Percentiles rank a stretch among this genome's conserved stretches.
Evolutionary conservation across 2,797 vertebrate genomes (phyloP).

Genomic region (Morus bassanus): DNA sequence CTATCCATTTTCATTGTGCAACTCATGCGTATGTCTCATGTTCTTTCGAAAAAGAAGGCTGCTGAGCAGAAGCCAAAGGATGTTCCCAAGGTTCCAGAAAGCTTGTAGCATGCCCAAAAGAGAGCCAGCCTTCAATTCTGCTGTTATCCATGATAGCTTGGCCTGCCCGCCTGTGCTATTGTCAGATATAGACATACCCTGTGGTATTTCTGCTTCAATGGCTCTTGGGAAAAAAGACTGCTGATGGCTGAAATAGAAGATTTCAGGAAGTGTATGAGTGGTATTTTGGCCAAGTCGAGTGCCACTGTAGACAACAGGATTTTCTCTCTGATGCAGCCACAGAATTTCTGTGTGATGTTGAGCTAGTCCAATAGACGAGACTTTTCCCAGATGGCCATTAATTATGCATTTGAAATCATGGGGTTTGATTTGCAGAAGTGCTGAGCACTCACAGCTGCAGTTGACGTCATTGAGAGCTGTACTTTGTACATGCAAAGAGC

Average conservation of each 20-base stretch:
- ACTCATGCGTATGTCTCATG: neutral
- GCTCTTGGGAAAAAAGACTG: neutral
- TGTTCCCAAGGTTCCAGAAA: neutral
- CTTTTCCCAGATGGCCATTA: neutral
- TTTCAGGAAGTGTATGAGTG: neutral
- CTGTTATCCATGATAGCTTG: neutral
- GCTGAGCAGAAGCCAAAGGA: neutral
- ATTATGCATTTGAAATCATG: neutral
- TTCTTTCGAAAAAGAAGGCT: neutral
- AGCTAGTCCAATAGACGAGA: neutral
- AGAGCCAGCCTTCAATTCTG: neutral
- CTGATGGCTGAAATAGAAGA: neutral
- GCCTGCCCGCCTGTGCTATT: neutral
- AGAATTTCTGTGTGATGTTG: neutral
- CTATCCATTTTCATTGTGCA: neutral
- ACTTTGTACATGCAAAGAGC: neutral
- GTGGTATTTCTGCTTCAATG: neutral
- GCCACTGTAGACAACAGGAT: neutral
- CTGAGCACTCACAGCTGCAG: constrained; percentile 45
- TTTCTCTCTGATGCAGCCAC: neutral
- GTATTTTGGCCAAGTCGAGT: neutral
- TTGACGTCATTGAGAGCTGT: neutral
- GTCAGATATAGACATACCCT: neutral
- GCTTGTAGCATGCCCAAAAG: neutral
- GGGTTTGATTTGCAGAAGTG: constrained; percentile 9